A percentile compares a stretch with the other conserved stretches of the same genome.
These are phyloP conservation scores for Heliconius congener DNA, from an alignment of 1,140 invertebrate species.

Conservation along the genomic window DNA sequence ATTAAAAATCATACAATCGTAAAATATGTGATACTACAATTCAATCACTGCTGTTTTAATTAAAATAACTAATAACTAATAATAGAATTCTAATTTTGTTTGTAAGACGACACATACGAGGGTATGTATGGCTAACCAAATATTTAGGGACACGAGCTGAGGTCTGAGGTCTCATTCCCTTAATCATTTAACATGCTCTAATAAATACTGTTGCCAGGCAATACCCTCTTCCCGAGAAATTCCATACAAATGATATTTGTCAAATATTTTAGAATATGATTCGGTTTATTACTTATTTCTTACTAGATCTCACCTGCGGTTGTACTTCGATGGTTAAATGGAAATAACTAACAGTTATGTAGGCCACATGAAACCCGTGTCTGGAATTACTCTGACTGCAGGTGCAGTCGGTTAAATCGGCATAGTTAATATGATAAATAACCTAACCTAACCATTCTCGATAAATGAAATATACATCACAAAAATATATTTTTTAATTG, in stretches of 20 bases:
- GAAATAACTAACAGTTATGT: too few relatives aligned
- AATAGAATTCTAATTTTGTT: background rate
- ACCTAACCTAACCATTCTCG: too few relatives aligned
- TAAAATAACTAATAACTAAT: background rate
- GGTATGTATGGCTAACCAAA: background rate
- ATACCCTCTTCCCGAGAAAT: background rate
- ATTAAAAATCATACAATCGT: too few relatives aligned
- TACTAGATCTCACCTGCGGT: background rate
- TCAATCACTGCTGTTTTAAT: background rate
- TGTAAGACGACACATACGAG: background rate
- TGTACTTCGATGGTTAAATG: too few relatives aligned
- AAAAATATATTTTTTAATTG: too few relatives aligned
- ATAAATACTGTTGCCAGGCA: background rate
- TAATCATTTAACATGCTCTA: slow-evolving; percentile 10
- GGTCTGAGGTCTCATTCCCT: slow-evolving; percentile 10
- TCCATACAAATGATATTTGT: background rate
- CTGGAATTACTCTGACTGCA: too few relatives aligned
- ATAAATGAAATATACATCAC: too few relatives aligned
- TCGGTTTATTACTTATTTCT: background rate
- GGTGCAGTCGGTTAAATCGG: too few relatives aligned
- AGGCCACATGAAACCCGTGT: too few relatives aligned
- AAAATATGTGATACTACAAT: background rate
- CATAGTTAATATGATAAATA: too few relatives aligned
- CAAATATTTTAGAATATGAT: background rate
- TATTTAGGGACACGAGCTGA: background rate